A percentile compares a stretch with the other conserved stretches of the same genome.
phyloP scores from a whole-genome alignment of 2,113 vertebrate genomes.

The Struthio camelus region DNA sequence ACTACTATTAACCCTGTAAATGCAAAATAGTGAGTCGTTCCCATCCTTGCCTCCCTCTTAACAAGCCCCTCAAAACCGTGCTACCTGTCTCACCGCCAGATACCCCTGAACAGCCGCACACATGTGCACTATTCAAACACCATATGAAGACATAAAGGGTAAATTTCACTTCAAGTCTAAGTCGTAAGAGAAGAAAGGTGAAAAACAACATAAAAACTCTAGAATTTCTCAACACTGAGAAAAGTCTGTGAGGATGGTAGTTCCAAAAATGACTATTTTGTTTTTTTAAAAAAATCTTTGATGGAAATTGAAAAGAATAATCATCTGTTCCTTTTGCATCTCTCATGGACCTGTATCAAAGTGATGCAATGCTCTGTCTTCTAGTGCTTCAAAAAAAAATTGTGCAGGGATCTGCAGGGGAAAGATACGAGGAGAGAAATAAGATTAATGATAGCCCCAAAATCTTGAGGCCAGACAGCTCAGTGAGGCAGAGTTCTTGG shows the following conservation, averaged over 20 bases:
- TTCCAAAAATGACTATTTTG: background rate
- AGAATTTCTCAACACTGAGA: background rate
- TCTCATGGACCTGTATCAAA: background rate
- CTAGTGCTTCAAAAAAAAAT: background rate
- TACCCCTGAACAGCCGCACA: background rate
- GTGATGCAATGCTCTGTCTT: background rate
- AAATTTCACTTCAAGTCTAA: background rate
- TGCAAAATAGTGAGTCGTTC: background rate
- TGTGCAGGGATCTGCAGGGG: background rate
- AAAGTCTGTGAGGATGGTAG: background rate
- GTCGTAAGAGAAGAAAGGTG: background rate
- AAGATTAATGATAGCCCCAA: background rate
- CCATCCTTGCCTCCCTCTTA: background rate
- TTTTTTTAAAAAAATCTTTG: background rate
- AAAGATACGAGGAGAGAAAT: background rate
- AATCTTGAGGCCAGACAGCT: background rate
- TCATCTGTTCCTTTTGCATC: slow-evolving; percentile 17
- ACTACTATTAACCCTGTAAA: background rate
- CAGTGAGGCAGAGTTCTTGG: background rate
- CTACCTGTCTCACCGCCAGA: background rate
- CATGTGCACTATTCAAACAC: background rate
- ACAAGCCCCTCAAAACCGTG: background rate
- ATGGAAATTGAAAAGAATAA: background rate
- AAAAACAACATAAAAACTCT: background rate
- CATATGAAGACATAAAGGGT: background rate